Percentiles rank a stretch among this genome's conserved stretches.
phyloP scores from a whole-genome alignment of 2,113 vertebrate species.

The Ochotona curzoniae region DNA sequence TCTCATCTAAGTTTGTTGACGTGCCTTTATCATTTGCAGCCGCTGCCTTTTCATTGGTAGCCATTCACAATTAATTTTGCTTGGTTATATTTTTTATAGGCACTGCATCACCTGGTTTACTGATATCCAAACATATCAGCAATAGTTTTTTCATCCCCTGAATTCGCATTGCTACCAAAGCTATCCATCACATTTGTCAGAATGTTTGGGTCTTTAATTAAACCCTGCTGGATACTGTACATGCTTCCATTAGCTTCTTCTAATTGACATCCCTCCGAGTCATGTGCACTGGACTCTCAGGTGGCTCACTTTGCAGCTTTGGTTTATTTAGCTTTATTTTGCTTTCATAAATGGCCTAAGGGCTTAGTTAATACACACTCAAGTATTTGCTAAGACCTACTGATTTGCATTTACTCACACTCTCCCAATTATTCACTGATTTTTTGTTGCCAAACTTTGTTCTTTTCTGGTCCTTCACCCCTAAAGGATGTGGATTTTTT shows the following conservation, averaged over 20 bases:
- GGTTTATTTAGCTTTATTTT: constrained; percentile 59
- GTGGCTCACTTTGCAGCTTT: constrained; percentile 66
- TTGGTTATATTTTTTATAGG: constrained; percentile 36
- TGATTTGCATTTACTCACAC: constrained; percentile 50
- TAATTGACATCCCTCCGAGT: constrained; percentile 68
- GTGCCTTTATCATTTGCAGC: constrained; percentile 36
- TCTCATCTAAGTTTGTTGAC: constrained; percentile 16
- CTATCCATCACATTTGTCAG: constrained; percentile 65
- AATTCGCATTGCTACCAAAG: constrained; percentile 44
- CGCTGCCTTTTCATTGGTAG: constrained; percentile 15
- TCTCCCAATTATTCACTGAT: constrained; percentile 54
- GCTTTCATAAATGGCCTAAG: constrained; percentile 69
- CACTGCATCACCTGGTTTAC: constrained; percentile 43
- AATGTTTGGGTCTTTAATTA: constrained; percentile 70
- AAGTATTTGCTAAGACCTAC: constrained; percentile 44
- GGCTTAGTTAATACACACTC: constrained; percentile 54
- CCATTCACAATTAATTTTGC: constrained; percentile 68
- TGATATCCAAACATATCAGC: constrained; percentile 57
- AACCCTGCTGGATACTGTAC: constrained; percentile 72
- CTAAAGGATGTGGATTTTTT: constrained; percentile 1
- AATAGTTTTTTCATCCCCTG: constrained; percentile 50
- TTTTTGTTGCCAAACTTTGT: constrained; percentile 18
- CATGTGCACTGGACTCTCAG: constrained; percentile 57
- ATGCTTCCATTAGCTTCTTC: constrained; percentile 69
- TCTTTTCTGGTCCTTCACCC: not conserved